Base-by-base conservation (phyloP, 2,888 invertebrate species). In the Zele albiditarsus region DNA sequence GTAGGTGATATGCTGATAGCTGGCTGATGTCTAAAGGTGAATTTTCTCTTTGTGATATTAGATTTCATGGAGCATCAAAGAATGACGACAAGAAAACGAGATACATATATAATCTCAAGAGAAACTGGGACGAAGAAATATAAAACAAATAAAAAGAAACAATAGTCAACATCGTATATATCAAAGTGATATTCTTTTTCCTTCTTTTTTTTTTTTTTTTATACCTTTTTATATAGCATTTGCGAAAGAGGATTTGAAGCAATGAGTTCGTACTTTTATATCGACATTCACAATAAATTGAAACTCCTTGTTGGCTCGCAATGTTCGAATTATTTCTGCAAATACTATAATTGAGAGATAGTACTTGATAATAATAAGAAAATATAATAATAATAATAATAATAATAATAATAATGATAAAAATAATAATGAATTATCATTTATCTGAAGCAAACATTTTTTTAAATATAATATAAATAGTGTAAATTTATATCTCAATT, bases 1-100 rank as follows among this genome's bases (percentile, higher is more conserved):
- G 25, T 25, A 12, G 8, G 14, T 27, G 6, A 27, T 38, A 38
- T 25, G 28, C 8, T 46, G 63, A 25, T 38, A 73, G 57, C 49
- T 67, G 27, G 42, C 25, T 49, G 72, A 38, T 38, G 38, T 8
- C 10, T 31, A 25, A 67, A 70, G 27, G n/a, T 27, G 58, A 46
- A 53, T 53, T 69, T 38, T 63, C 58, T 65, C 72, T 74, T 70
- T 63, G 75, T 65, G 79, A 82, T 82, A 83, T 83, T 83, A 81
- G 81, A 82, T 84, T 83, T 81, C 79, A 78, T 76, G 72, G 69
- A 60, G 76, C 38, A 80, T 73, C 71, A 46, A 71, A 33, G 53
- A 74, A 71, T 75, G 71, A 65, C 57, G 49, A 31, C 46, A 71
- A 60, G 74, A 79, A 75, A 79, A 78, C 75, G 74, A 80, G 75